Conservation (phyloP, 2,113 vertebrate genomes). For the Calidris pugnax region DNA sequence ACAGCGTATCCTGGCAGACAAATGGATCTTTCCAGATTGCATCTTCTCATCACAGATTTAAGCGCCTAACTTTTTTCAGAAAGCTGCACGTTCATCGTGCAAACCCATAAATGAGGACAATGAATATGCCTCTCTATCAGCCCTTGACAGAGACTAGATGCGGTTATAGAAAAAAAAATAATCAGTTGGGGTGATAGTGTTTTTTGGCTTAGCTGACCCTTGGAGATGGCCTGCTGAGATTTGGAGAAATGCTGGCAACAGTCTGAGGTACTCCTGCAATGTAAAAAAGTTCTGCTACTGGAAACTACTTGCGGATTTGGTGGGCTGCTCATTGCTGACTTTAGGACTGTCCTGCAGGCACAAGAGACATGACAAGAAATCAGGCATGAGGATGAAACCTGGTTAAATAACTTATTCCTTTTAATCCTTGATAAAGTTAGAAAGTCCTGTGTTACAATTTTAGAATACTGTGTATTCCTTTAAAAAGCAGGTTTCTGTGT, state of each 20-base stretch:
- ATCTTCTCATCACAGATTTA: slow-evolving; percentile 24
- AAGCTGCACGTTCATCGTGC: neutral
- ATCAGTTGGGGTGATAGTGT: neutral
- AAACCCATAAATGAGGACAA: neutral
- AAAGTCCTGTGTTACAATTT: neutral
- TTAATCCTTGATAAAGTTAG: neutral
- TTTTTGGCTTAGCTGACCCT: neutral
- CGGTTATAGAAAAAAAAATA: neutral
- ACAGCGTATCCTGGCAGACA: neutral
- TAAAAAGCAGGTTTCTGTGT: neutral
- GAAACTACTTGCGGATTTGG: neutral
- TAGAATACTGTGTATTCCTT: neutral
- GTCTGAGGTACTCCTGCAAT: neutral
- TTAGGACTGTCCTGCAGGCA: neutral
- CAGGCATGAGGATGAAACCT: neutral
- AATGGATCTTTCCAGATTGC: slow-evolving; percentile 35
- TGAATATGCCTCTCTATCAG: neutral
- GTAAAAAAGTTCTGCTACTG: neutral
- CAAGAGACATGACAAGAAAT: neutral
- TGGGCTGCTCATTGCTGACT: neutral
- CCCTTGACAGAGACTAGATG: neutral
- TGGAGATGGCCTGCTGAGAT: neutral
- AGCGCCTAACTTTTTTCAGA: neutral
- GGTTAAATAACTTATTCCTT: neutral
- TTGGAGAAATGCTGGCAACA: neutral